phyloP scores from a whole-genome alignment of 37 sponge, comb jelly and placozoan genomes.

The Oscarella lobularis region DNA sequence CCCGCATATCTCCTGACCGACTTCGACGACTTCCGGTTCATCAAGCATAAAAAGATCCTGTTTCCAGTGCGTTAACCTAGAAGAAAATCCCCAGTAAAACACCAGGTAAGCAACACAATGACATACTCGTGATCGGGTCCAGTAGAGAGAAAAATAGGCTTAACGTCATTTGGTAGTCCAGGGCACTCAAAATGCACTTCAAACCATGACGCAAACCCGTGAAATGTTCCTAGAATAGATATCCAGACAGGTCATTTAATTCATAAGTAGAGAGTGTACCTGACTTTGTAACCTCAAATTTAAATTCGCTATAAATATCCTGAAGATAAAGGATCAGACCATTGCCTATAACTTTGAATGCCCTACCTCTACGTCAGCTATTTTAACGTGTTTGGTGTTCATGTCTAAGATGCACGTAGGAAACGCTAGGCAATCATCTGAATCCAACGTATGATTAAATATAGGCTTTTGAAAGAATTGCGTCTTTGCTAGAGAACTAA shows the following conservation, averaged over 20 bases:
- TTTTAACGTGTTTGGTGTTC: slow-evolving; percentile 6
- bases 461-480: slow-evolving; percentile 24
- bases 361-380: slow-evolving; percentile 33
- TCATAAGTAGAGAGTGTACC: not conserved
- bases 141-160: slow-evolving; percentile 33
- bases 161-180: not conserved
- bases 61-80: slow-evolving; percentile 57
- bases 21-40: slow-evolving; percentile 9
- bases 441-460: slow-evolving; percentile 22
- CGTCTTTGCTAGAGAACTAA: slow-evolving; percentile 25
- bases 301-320: too few species aligned
- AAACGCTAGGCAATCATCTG: slow-evolving; percentile 28
- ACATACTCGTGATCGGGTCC: slow-evolving; percentile 27
- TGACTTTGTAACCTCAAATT: not conserved
- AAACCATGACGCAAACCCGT: slow-evolving; percentile 60
- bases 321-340: too few species aligned
- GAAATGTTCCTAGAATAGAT: slow-evolving; percentile 16
- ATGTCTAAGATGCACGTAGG: slow-evolving; percentile 16
- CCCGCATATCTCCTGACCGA: slow-evolving; percentile 17
- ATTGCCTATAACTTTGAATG: not conserved
- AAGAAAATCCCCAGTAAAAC: not conserved
- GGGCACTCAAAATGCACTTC: slow-evolving; percentile 27
- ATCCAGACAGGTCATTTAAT: not conserved
- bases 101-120: not conserved
- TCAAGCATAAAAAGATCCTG: slow-evolving; percentile 46